Conservation (phyloP, 2,113 vertebrate species). For the Copsychus sechellarum region DNA sequence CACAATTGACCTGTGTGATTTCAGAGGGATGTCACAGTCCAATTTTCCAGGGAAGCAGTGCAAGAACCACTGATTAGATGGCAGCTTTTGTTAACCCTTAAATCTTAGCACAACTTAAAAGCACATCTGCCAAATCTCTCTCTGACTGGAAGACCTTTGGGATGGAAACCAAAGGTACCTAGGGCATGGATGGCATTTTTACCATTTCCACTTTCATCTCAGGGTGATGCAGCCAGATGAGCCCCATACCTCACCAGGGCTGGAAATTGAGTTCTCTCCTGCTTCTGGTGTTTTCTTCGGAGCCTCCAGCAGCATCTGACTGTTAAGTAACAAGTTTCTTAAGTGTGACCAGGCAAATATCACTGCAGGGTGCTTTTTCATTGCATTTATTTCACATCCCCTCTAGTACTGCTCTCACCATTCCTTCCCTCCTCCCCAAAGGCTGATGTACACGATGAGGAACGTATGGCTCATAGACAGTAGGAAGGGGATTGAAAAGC, state of each 20-base stretch:
- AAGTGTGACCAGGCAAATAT: background rate
- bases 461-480: fast-evolving
- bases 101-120: background rate
- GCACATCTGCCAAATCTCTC: background rate
- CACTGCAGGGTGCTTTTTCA: background rate
- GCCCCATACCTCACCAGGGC: background rate
- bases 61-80: background rate
- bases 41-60: background rate
- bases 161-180: background rate
- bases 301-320: background rate
- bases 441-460: background rate
- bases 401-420: fast-evolving
- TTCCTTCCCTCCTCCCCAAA: background rate
- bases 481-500: background rate
- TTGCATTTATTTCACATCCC: background rate
- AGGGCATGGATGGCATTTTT: background rate
- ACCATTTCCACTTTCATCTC: background rate
- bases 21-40: background rate
- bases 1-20: background rate
- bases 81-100: background rate
- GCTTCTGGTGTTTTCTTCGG: background rate
- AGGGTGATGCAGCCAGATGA: background rate
- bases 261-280: background rate
- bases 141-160: background rate
- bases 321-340: background rate